Conservation (phyloP, 2,797 vertebrate genomes). For the Novumbra hubbsi region DNA sequence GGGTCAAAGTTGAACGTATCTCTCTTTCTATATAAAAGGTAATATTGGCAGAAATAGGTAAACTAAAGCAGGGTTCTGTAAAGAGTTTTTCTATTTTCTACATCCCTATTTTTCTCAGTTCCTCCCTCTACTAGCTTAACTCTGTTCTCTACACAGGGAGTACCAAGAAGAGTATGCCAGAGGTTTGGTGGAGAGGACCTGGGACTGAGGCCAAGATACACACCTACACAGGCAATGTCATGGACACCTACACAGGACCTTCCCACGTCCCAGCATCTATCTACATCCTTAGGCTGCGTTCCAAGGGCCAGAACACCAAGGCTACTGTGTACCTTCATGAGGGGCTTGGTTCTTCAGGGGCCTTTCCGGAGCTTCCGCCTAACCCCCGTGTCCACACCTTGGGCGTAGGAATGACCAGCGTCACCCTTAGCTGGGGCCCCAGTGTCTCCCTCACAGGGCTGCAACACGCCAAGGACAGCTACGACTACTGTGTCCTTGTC, state of each 20-base stretch:
- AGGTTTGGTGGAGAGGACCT: conserved; percentile 76
- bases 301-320: conserved; percentile 76
- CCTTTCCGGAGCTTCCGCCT: conserved; percentile 78
- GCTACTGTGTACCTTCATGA: conserved; percentile 77
- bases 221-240: conserved; percentile 76
- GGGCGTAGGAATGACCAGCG: conserved; percentile 81
- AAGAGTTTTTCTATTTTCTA: too few relatives aligned
- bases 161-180: conserved; percentile 71
- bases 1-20: too few relatives aligned
- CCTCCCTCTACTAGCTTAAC: not conserved
- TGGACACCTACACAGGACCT: conserved; percentile 77
- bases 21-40: too few relatives aligned
- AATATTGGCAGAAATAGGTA: too few relatives aligned
- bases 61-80: too few relatives aligned
- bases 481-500: conserved; percentile 83
- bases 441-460: conserved; percentile 72
- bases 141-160: conserved; percentile 61
- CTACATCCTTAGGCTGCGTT: conserved; percentile 81
- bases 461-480: conserved; percentile 55
- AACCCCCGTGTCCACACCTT: conserved; percentile 81
- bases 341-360: conserved; percentile 64
- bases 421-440: conserved; percentile 84
- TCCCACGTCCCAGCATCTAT: conserved; percentile 69
- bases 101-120: too few relatives aligned
- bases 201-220: conserved; percentile 75